Evolutionary conservation across 2,797 vertebrate genomes (phyloP).

Genomic region (Gouania willdenowi): DNA sequence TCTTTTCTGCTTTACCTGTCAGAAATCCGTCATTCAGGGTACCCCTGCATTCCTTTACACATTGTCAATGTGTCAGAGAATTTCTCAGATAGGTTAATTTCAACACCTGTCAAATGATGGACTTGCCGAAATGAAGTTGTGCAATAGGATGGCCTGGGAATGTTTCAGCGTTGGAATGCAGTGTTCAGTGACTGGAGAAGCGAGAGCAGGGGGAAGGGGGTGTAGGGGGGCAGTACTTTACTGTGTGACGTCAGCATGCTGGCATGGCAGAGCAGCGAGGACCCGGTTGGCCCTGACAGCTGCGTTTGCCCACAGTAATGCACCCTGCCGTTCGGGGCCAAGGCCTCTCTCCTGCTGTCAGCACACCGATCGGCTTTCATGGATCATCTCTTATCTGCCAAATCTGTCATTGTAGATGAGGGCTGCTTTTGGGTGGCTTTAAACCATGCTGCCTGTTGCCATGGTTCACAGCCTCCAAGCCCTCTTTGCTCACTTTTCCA

Average conservation of each 20-base stretch:
- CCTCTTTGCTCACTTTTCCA: slow-evolving; percentile 36
- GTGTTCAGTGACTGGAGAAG: slow-evolving; percentile 54
- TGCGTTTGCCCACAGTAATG: slow-evolving; percentile 68
- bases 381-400: slow-evolving; percentile 72
- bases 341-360: slow-evolving; percentile 72
- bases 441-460: slow-evolving; percentile 59
- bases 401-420: slow-evolving; percentile 77
- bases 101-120: slow-evolving; percentile 65
- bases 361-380: slow-evolving; percentile 73
- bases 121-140: slow-evolving; percentile 61
- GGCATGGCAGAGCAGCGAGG: slow-evolving; percentile 64
- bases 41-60: slow-evolving; percentile 51
- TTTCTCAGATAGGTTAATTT: slow-evolving; percentile 67
- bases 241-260: slow-evolving; percentile 65
- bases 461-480: slow-evolving; percentile 58
- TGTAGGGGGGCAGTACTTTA: slow-evolving; percentile 47
- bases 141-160: slow-evolving; percentile 54
- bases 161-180: slow-evolving; percentile 62
- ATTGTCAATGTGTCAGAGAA: slow-evolving; percentile 64
- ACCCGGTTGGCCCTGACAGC: slow-evolving; percentile 71
- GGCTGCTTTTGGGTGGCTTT: slow-evolving; percentile 63
- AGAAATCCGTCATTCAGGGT: slow-evolving; percentile 53
- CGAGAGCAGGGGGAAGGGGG: slow-evolving; percentile 19
- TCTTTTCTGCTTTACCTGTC: slow-evolving; percentile 70
- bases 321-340: slow-evolving; percentile 59